Percentiles rank a stretch among this genome's conserved stretches.
Conservation (phyloP, 2,888 invertebrate species). For the Stramonita haemastoma region DNA sequence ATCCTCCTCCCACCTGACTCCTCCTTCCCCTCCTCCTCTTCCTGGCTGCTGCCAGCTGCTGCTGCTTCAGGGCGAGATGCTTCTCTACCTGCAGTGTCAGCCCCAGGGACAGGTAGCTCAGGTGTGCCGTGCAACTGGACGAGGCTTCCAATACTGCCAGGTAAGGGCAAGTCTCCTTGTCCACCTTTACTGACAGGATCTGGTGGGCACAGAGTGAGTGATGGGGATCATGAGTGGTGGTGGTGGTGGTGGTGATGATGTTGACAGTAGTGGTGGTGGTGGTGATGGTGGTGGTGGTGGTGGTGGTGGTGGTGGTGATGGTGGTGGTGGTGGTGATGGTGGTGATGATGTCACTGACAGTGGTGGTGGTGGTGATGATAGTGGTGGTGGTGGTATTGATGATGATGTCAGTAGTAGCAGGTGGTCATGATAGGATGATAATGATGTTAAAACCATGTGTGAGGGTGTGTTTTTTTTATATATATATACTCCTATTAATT, state of each 20-base stretch:
- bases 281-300: background rate
- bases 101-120: constrained; percentile 51
- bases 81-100: constrained; percentile 46
- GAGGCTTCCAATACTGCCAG: constrained; percentile 59
- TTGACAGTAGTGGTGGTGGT: no score
- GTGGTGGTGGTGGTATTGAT: background rate
- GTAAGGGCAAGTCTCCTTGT: constrained; percentile 46
- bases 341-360: background rate
- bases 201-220: constrained; percentile 33
- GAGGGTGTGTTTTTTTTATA: no score
- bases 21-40: background rate
- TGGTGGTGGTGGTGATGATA: no score
- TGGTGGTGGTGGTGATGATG: no score
- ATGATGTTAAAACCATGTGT: no score
- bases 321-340: background rate
- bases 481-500: no score
- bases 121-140: constrained; percentile 51
- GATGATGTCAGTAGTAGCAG: background rate
- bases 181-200: constrained; percentile 49
- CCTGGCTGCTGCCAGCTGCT: no score
- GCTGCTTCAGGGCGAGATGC: background rate
- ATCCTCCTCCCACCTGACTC: background rate
- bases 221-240: no score
- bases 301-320: background rate
- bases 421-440: background rate